Evolutionary conservation across 2,113 vertebrate species (phyloP).

Genomic region (Erpornis zantholeuca): DNA sequence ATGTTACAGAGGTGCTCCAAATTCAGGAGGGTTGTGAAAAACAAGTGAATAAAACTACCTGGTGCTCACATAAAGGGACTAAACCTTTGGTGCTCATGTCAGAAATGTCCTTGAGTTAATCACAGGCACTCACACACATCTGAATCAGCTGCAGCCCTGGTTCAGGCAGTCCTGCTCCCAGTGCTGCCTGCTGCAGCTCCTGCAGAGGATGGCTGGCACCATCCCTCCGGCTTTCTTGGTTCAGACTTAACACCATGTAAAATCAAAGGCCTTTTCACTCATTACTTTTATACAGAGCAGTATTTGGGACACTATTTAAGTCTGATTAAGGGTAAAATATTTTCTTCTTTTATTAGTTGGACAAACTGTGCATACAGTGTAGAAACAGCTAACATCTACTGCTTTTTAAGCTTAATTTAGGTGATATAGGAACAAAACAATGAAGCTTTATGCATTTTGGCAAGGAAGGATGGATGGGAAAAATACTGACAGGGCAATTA

Average conservation of each 20-base stretch:
- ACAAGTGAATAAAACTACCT: background rate
- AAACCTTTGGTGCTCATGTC: rapidly evolving
- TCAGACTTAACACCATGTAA: background rate
- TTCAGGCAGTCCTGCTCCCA: background rate
- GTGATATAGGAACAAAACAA: background rate
- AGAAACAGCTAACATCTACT: background rate
- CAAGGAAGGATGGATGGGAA: background rate
- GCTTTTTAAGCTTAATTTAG: background rate
- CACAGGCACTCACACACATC: background rate
- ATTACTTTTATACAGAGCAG: background rate
- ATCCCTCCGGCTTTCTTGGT: rapidly evolving
- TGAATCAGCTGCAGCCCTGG: background rate
- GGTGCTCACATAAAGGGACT: background rate
- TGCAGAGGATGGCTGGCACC: background rate
- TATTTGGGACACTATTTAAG: background rate
- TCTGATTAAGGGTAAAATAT: background rate
- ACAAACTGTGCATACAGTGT: background rate
- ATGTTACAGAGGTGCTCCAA: background rate
- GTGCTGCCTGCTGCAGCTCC: background rate
- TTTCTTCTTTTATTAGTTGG: background rate
- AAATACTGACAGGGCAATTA: conserved; percentile 26
- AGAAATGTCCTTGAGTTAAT: background rate
- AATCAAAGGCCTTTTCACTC: background rate
- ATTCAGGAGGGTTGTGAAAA: background rate
- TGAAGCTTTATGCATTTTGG: background rate